Percentiles rank a stretch among this genome's conserved stretches.
Conservation (phyloP, 2,797 vertebrate species). For the Cichlasoma orientale region DNA sequence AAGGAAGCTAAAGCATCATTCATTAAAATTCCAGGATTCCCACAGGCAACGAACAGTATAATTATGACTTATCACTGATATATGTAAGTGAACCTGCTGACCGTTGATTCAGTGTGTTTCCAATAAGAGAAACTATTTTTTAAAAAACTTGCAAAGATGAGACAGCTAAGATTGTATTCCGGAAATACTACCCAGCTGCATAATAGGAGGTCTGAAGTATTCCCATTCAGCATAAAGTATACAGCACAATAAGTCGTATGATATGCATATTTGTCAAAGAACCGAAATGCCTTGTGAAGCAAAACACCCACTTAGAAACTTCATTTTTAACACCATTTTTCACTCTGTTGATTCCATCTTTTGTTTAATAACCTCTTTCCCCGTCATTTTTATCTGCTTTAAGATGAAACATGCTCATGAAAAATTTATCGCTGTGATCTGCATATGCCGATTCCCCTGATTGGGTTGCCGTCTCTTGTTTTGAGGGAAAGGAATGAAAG, state of each 20-base stretch:
- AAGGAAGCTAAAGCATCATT: slow-evolving; percentile 48
- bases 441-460: slow-evolving; percentile 77
- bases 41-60: slow-evolving; percentile 52
- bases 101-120: slow-evolving; percentile 39
- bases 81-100: slow-evolving; percentile 61
- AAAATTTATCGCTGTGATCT: slow-evolving; percentile 76
- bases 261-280: slow-evolving; percentile 56
- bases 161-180: slow-evolving; percentile 15
- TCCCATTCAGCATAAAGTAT: slow-evolving; percentile 28
- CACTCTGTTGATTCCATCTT: slow-evolving; percentile 72
- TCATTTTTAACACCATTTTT: slow-evolving; percentile 59
- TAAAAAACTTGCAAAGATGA: slow-evolving; percentile 11
- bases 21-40: slow-evolving; percentile 68
- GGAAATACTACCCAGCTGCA: slow-evolving; percentile 37
- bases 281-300: slow-evolving; percentile 67
- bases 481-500: slow-evolving; percentile 57
- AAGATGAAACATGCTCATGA: slow-evolving; percentile 72
- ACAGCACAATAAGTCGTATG: slow-evolving; percentile 26
- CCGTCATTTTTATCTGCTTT: slow-evolving; percentile 58
- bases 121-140: slow-evolving; percentile 17
- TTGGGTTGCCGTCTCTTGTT: slow-evolving; percentile 68
- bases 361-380: slow-evolving; percentile 73
- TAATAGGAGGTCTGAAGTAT: slow-evolving; percentile 38
- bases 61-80: slow-evolving; percentile 62
- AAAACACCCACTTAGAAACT: slow-evolving; percentile 71